Percentiles rank a stretch among this genome's conserved stretches.
Evolutionary conservation across 2,113 vertebrate genomes (phyloP).

Genomic region (Oreotrochilus melanogaster): DNA sequence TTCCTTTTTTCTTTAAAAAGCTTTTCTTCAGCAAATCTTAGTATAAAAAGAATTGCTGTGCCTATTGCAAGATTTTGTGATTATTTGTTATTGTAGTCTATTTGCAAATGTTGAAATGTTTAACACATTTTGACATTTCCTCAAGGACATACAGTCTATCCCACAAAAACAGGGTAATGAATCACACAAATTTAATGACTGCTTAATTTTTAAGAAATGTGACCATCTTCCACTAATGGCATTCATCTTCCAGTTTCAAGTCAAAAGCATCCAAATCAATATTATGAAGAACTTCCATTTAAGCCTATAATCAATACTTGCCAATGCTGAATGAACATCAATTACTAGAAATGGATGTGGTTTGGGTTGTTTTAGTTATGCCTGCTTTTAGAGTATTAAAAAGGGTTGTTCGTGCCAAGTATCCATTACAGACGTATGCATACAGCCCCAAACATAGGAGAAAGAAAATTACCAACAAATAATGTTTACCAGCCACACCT

Average conservation of each 20-base stretch:
- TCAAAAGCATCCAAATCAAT: conserved; percentile 59
- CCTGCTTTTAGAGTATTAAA: conserved; percentile 69
- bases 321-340: conserved; percentile 73
- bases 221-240: conserved; percentile 40
- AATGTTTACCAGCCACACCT: background rate
- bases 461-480: conserved; percentile 28
- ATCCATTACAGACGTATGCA: conserved; percentile 45
- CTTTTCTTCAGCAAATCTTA: background rate
- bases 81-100: background rate
- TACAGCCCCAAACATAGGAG: background rate
- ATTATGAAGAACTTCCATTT: conserved; percentile 67
- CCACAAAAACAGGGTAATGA: background rate
- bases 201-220: conserved; percentile 65
- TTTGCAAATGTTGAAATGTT: background rate
- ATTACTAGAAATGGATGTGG: conserved; percentile 77
- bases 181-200: conserved; percentile 36
- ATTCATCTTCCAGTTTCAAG: conserved; percentile 43
- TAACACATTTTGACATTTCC: conserved; percentile 2
- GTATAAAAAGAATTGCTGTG: background rate
- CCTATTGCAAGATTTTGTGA: background rate
- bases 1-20: background rate
- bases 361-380: conserved; percentile 70
- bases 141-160: background rate
- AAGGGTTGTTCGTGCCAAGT: conserved; percentile 51
- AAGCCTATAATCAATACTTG: conserved; percentile 75